Percentiles rank a stretch among this genome's conserved stretches.
Conservation (phyloP, 2,797 vertebrate genomes). For the Selene dorsalis region DNA sequence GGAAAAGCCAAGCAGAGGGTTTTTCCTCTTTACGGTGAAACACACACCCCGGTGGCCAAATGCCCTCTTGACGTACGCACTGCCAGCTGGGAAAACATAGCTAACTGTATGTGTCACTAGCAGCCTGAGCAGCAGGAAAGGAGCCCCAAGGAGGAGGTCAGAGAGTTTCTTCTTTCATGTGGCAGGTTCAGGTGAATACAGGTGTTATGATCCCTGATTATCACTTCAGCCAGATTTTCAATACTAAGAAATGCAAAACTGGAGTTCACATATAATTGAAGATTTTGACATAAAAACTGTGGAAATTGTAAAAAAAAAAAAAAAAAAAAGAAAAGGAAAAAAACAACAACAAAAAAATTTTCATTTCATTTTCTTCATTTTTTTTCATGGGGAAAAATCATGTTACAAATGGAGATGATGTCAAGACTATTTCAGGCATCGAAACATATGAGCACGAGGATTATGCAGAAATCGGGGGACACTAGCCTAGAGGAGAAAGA, state of each 20-base stretch:
- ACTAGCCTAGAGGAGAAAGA: constrained; percentile 3
- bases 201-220: constrained; percentile 9
- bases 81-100: constrained; percentile 82
- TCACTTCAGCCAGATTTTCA: neutral
- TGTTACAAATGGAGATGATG: constrained; percentile 4
- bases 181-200: constrained; percentile 28
- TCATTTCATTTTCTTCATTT: no score
- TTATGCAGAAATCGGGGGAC: constrained; percentile 1
- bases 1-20: constrained; percentile 54
- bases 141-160: constrained; percentile 20
- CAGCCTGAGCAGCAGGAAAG: constrained; percentile 28
- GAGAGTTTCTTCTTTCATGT: constrained; percentile 22
- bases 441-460: neutral
- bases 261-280: neutral
- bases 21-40: constrained; percentile 72
- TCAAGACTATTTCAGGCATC: constrained; percentile 11
- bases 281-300: neutral
- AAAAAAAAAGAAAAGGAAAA: no score
- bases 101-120: constrained; percentile 45
- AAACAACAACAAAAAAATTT: no score
- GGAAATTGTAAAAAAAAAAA: no score
- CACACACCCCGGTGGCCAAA: constrained; percentile 57
- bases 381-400: no score
- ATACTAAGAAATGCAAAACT: neutral
- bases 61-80: constrained; percentile 67